Base-by-base conservation (phyloP, 2,113 vertebrate genomes). In the Ariopsis seemanni region DNA sequence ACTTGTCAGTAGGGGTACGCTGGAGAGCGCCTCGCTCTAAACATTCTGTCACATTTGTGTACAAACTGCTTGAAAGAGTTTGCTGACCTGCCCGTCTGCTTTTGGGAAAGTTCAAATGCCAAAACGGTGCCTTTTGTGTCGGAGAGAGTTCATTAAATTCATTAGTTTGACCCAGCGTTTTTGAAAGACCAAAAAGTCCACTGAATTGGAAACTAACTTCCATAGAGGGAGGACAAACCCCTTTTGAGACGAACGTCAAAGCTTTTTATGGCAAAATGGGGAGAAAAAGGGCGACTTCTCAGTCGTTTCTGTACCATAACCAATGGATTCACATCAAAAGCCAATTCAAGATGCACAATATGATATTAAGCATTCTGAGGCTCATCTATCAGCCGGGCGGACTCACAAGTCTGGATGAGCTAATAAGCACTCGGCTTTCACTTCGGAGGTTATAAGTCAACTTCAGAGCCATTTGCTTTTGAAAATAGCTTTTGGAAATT, bases 101-200 rank as follows among this genome's bases (percentile, higher is more conserved):
- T 99, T 98, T 97, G 96, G 96, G 95, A 95, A 96, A 96, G 97
- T 95, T 99, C 97, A 99, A 98, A 98, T 97, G 96, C 97, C 97
- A 98, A 97, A 96, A 97, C 96, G 62, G 95, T 91, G 84, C 94
- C 94, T 94, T 96, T 99, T 99, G 98, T 99, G 96, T 95, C 94
- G 52, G 93, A 91, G 90, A 90, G 97, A 96, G 97, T 99, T 99
- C 97, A 99, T 99, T 99, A 99, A 99, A 99, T 99, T 99, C 98
- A 99, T 99, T 99, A 97, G 97, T 99, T 99, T 99, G 98, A 99
- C 98, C 98, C 97, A 96, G 96, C 95, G 96, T 98, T 97, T 97
- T 97, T 92, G 27, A 89, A 95, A 97, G 95, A 96, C 95, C 97
- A 95, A 96, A 97, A 99, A 99, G 98, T 98, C 97, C 96, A 96